A percentile compares a stretch with the other conserved stretches of the same genome.
Evolutionary conservation across 2,797 vertebrate genomes (phyloP).

Genomic region (Moxostoma hubbsi): DNA sequence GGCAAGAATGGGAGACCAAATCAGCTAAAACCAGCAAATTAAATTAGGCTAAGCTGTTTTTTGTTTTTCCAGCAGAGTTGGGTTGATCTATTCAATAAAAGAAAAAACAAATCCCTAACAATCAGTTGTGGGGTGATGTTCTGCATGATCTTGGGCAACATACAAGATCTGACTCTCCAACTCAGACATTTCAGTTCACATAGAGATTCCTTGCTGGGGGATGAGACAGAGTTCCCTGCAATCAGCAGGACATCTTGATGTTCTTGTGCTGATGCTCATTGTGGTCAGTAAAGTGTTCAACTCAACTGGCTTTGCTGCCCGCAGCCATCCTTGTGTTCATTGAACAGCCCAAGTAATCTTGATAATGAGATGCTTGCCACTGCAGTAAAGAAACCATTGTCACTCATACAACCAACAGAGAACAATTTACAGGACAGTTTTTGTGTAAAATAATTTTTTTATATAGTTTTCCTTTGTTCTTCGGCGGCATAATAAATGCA

Average conservation of each 20-base stretch:
- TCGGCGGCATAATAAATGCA: conserved; percentile 41
- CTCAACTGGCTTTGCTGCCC: conserved; percentile 14
- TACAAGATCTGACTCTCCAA: not conserved
- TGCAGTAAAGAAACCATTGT: conserved; percentile 23
- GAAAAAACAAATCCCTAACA: too few relatives aligned
- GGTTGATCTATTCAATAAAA: too few relatives aligned
- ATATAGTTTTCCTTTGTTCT: conserved; percentile 41
- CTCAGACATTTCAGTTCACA: not conserved
- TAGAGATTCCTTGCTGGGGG: conserved; percentile 12
- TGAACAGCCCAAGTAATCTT: conserved; percentile 34
- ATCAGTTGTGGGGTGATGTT: not conserved
- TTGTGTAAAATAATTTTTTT: conserved; percentile 34
- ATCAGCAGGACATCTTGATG: conserved; percentile 19
- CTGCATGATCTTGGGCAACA: not conserved
- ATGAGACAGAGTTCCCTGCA: conserved; percentile 17
- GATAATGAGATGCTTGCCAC: conserved; percentile 38
- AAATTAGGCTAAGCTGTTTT: too few relatives aligned
- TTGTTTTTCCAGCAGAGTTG: too few relatives aligned
- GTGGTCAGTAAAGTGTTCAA: not conserved
- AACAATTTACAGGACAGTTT: conserved; percentile 44
- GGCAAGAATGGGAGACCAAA: too few relatives aligned
- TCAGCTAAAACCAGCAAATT: too few relatives aligned
- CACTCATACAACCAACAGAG: conserved; percentile 32
- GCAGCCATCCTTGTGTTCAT: too few relatives aligned
- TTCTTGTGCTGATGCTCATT: not conserved